Base-by-base conservation (phyloP, 1,140 invertebrate genomes). In the Apis florea region DNA sequence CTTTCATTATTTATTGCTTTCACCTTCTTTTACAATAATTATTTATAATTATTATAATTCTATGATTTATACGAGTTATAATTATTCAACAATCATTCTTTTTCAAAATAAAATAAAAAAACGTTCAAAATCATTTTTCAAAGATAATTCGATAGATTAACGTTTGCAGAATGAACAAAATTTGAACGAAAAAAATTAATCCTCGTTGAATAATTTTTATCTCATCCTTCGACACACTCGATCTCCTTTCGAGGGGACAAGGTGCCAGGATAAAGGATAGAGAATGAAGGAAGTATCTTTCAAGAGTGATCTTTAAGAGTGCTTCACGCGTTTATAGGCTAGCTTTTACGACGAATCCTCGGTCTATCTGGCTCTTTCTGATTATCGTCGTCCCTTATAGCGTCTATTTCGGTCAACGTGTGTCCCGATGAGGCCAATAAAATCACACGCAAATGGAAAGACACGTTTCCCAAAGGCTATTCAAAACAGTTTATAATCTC, bases 311-410 rank as follows among this genome's bases (percentile, higher is more conserved):
- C 79, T 72, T 83, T 72, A 82, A 84, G 75, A 80, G 82, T 77
- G 61, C 75, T 86, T 69, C 74, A 17, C 73, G 54, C 85, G 78
- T 86, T 87, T 86, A 86, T 84, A 58, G 75, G 61, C 63, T 66
- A 51, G 6, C 86, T 87, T 87, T 87, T 86, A 87, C 75, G 86
- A 82, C 78, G 58, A 84, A 75, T 82, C 82, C 51, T 77, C 70
- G 31, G 73, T 81, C 77, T 78, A 79, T 68, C n/a, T n/a, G 59
- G 54, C 79, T 31, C 82, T 82, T 82, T 87, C 82, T 82, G n/a
- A 86, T 87, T 83, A 83, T 80, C 83, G 68, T 76, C 82, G 72
- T 79, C 49, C 77, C 77, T 85, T 82, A 76, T 79, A 66, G 49
- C 61, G 66, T 68, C 49, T 26, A 21, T 64, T 74, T 31, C n/a